Evolutionary conservation across 2,113 vertebrate genomes (phyloP), one percentile per base, ranked within the genome.

Genomic region (Sciurus niger): DNA sequence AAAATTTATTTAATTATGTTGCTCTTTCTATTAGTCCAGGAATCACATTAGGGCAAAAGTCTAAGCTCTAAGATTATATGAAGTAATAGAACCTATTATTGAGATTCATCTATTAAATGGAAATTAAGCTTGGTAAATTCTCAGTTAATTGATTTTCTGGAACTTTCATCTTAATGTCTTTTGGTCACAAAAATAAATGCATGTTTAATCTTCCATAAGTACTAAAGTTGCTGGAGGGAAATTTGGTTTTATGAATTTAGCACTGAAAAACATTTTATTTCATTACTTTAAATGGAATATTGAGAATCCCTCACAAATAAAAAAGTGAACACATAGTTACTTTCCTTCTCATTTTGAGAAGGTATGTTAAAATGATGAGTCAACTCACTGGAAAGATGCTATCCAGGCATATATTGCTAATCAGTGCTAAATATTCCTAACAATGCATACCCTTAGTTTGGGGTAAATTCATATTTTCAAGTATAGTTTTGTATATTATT

Each of bases 101-200:
- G 51, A 93, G 43, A 84, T 89, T 92, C 28, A 91, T 70, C 32
- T 92, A 83, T 96, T 87, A 92, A 92, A 84, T 67, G 32, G 85
- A 73, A 96, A 85, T 96, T 95, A 68, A 88, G 2, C 10, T 92
- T 90, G 53, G 13, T 78, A 72, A 93, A 78, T 88, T 95, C 67
- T 90, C 37, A 83, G 73, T 84, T 84, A 91, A 43, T 92, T 74
- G 63, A 82, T 72, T 96, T 95, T 68, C 83, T 83, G 70, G 83
- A 92, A 72, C 48, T 91, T 95, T 87, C 40, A 70, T 78, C 76
- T 63, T 95, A 95, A 89, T 89, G 67, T 55, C 30, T 96, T 78
- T 87, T 65, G 43, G 84, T 82, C 84, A 73, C 77, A 77, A 91
- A 96, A 96, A 78, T 85, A 92, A 87, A 96, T 97, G 40, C 79